phyloP scores from a whole-genome alignment of 2,797 vertebrate genomes.

The Orientallactaga sibirica region DNA sequence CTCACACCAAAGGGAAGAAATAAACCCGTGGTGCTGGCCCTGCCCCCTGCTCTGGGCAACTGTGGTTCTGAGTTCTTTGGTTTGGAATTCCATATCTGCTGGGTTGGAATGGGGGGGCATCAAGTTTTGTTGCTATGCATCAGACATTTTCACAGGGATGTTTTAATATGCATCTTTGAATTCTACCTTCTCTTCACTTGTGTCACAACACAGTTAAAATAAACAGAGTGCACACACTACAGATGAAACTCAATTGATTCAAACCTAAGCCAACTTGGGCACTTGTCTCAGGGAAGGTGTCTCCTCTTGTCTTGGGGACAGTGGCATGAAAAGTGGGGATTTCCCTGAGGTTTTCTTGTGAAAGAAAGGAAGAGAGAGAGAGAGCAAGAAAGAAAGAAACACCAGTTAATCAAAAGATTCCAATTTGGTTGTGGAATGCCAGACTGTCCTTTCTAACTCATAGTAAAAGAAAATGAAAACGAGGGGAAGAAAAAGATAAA shows the following conservation, averaged over 20 bases:
- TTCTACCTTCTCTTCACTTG: constrained; percentile 5
- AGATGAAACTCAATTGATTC: constrained; percentile 5
- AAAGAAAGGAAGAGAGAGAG: constrained; percentile 72
- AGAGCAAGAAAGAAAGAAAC: constrained; percentile 25
- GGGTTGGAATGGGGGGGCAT: not conserved
- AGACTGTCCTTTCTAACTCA: constrained; percentile 85
- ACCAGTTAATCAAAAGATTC: constrained; percentile 88
- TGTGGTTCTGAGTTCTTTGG: not conserved
- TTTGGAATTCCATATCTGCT: not conserved
- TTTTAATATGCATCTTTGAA: not conserved
- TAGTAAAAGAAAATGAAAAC: constrained; percentile 78
- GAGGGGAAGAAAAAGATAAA: constrained; percentile 56
- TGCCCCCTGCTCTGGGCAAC: not conserved
- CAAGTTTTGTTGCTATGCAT: not conserved
- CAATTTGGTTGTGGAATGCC: constrained; percentile 82
- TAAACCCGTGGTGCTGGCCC: not conserved
- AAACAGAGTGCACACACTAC: constrained; percentile 24
- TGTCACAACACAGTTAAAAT: constrained; percentile 27
- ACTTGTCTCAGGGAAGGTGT: constrained; percentile 18
- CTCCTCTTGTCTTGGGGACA: constrained; percentile 45
- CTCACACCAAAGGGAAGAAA: not conserved
- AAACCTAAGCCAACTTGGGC: constrained; percentile 33
- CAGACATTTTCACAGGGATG: not conserved
- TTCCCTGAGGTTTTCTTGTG: constrained; percentile 66
- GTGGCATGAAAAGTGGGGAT: constrained; percentile 68